A percentile compares a stretch with the other conserved stretches of the same genome.
These are phyloP conservation scores for Hermaeophaga mercurialis DNA, from an alignment of 2,888 invertebrate genomes.

Conservation along the genomic window DNA sequence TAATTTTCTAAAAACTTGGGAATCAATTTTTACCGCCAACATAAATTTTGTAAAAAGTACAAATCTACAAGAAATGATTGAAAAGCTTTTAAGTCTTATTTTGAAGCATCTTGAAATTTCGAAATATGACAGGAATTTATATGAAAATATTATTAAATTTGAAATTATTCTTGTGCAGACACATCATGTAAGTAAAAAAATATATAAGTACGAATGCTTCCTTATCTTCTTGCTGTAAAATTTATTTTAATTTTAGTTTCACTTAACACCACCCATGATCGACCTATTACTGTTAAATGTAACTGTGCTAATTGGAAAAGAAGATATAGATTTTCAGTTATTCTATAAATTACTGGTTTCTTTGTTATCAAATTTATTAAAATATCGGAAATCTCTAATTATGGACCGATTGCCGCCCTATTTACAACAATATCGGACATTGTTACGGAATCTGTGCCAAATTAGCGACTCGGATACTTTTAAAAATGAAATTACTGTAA, in stretches of 20 bases:
- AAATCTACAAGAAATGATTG: slow-evolving; percentile 44
- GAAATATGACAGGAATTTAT: slow-evolving; percentile 37
- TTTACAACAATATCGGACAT: slow-evolving; percentile 51
- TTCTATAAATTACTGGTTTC: slow-evolving; percentile 42
- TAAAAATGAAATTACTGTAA: slow-evolving; percentile 31
- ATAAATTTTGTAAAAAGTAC: slow-evolving; percentile 50
- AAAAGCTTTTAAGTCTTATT: slow-evolving; percentile 45
- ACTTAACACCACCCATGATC: slow-evolving; percentile 46
- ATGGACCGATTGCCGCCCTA: slow-evolving; percentile 53
- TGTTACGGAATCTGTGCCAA: slow-evolving; percentile 47
- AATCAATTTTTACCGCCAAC: slow-evolving; percentile 46
- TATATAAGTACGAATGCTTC: no score
- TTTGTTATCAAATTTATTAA: slow-evolving; percentile 49
- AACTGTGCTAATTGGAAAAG: slow-evolving; percentile 39
- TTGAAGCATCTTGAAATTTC: slow-evolving; percentile 36
- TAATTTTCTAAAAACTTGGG: slow-evolving; percentile 47
- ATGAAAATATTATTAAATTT: slow-evolving; percentile 45
- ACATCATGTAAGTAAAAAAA: slow-evolving; percentile 45
- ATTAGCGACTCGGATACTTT: slow-evolving; percentile 45
- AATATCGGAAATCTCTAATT: slow-evolving; percentile 48
- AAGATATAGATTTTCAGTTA: slow-evolving; percentile 40
- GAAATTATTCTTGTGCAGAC: slow-evolving; percentile 47
- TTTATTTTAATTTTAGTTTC: slow-evolving; percentile 49
- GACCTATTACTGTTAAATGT: slow-evolving; percentile 47
- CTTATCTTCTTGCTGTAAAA: no score